Base-by-base conservation (phyloP, 23 tunicate species). In the Trididemnum miniatum region DNA sequence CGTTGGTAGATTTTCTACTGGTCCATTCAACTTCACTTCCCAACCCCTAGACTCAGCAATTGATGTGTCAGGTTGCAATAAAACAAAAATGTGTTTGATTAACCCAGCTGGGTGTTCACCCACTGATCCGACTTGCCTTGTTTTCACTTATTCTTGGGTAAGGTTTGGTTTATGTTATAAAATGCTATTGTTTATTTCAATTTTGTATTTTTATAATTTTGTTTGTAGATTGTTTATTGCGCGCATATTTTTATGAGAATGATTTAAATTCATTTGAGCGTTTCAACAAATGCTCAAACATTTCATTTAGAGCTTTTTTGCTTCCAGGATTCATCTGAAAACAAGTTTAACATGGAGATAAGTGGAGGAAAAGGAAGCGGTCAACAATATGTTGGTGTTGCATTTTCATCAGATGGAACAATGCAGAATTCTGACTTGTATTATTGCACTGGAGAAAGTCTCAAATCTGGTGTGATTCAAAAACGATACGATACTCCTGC, bases 361-460 rank as follows among this genome's bases (percentile, higher is more conserved):
- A 88, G 87, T 64, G 92, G 92, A 7, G 87, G 92, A 18, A 44
- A 1, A 1, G 92, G 92, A 1, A 31, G 9, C 23, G 83, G 83
- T 18, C 29, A 38, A 20, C 78, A 88, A 38, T 88, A 88, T 35
- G 78, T 76, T 3, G 92, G 87, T 15, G 83, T 83, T 34, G 92
- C 83, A 23, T 88, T 88, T 1, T 59, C 86, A 9, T 71, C 83
- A 30, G 49, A 35, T 35, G 79, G 77, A 4, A n/a, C 30, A 1
- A 88, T 88, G 92, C 35, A 66, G 49, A 87, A 82, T 65, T 76
- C 85, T 31, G 92, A 88, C 59, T 33, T 88, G 79, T 88, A 88
- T 76, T 88, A 82, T 54, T 88, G 92, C 72, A 87, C 71, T 36
- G 92, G 92, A 49, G 37, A 40, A 32, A 51, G 65, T 0, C 69